A percentile compares a stretch with the other conserved stretches of the same genome.
These are phyloP conservation scores for Euwallacea similis DNA, from an alignment of 1,140 invertebrate species.

Conservation along the genomic window DNA sequence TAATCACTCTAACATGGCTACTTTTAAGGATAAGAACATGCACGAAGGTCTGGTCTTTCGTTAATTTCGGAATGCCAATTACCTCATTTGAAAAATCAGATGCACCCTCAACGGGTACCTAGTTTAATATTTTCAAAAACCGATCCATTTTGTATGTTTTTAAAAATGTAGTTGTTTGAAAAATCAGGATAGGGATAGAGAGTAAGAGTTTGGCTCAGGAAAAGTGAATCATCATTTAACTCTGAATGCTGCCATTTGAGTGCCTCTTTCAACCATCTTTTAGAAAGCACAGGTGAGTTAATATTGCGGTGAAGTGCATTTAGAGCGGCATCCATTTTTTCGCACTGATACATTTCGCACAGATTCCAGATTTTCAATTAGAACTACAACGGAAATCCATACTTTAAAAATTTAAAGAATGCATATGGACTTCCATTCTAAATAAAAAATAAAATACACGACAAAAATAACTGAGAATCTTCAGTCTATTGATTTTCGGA, in stretches of 20 bases:
- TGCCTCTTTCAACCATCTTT: conserved; percentile 20
- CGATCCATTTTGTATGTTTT: conserved; percentile 24
- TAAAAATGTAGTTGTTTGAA: background rate
- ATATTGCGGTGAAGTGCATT: conserved; percentile 7
- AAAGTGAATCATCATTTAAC: background rate
- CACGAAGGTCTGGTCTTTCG: conserved; percentile 15
- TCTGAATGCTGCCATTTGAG: conserved; percentile 20
- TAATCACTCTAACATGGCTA: conserved; percentile 11
- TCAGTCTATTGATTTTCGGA: conserved; percentile 14
- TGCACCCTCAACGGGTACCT: background rate
- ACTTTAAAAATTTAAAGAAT: background rate
- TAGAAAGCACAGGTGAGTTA: conserved; percentile 24
- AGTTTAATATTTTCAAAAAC: conserved; percentile 18
- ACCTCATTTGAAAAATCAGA: conserved; percentile 25
- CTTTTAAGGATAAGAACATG: conserved; percentile 27
- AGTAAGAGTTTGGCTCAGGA: background rate
- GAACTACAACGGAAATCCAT: no score
- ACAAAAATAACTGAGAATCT: conserved; percentile 2
- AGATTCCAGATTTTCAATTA: no score
- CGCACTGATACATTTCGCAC: background rate
- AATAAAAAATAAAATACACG: background rate
- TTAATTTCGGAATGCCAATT: conserved; percentile 31
- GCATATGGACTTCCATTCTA: background rate
- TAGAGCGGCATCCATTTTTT: background rate
- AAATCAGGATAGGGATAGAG: background rate